Conservation (phyloP, 2,797 vertebrate species). For the Thamnophis elegans region DNA sequence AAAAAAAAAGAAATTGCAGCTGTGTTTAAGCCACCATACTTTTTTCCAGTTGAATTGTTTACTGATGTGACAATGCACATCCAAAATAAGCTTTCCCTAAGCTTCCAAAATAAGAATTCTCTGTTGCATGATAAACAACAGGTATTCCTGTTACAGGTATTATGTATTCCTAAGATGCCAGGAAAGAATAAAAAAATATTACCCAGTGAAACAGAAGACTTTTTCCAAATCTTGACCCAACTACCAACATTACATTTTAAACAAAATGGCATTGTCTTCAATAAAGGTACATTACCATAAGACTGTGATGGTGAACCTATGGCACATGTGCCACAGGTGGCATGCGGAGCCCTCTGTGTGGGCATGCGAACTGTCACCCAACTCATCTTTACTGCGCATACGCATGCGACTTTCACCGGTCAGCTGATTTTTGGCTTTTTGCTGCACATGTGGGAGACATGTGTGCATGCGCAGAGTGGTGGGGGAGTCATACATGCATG, state of each 20-base stretch:
- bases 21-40: not conserved
- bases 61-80: not conserved
- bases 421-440: too few relatives aligned
- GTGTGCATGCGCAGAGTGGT: too few relatives aligned
- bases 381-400: too few relatives aligned
- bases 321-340: too few relatives aligned
- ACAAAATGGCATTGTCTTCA: not conserved
- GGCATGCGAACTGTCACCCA: too few relatives aligned
- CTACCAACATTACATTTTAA: not conserved
- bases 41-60: not conserved
- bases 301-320: not conserved
- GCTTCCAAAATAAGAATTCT: not conserved
- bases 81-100: conserved; percentile 3
- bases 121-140: not conserved
- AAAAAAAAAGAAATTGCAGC: not conserved
- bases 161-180: not conserved
- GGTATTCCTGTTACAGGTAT: too few relatives aligned
- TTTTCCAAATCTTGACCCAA: not conserved
- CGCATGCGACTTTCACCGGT: too few relatives aligned
- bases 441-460: too few relatives aligned
- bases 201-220: not conserved
- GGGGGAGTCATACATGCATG: too few relatives aligned
- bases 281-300: not conserved
- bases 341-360: too few relatives aligned
- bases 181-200: conserved; percentile 1